Base-by-base conservation (phyloP, 2,888 invertebrate species). In the Auanema sp. region DNA sequence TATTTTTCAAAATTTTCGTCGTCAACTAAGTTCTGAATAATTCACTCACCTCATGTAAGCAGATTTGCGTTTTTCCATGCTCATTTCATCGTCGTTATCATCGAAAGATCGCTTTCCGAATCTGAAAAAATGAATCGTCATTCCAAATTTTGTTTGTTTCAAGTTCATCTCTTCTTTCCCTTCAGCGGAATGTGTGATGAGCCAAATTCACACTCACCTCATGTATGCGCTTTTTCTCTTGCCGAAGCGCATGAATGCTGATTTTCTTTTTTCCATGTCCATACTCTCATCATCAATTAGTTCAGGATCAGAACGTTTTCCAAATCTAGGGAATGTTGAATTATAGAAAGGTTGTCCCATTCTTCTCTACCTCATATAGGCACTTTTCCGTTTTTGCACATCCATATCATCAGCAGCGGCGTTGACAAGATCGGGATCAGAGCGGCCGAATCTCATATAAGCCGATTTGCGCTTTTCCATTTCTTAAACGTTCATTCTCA, bases 371-470 rank as follows among this genome's bases (percentile, higher is more conserved):
- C 62, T 66, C 71, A 72, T 72, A 63, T 72, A 72, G n/a, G 73
- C 73, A 40, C 67, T 67, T 63, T 76, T 76, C 47, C 76, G 58
- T 64, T 76, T 76, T 33, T 33, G 33, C 8, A 33, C 33, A 59
- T 76, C 72, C 73, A 71, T 72, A 24, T 65, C 59, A 21, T 60
- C 33, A 21, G 43, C 59, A 25, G 40, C 51, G 8, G n/a, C 44
- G 14, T 53, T 12, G 11, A 40, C 65, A 60, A 68, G 65, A 58
- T 66, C 66, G 12, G 66, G 68, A 60, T 76, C 76, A 0, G 72
- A 72, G 49, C 77, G 71, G 41, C 77, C 78, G 67, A 76, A 77
- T 59, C 78, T 65, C 77, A 78, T 77, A 64, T 78, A 78, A 0
- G 78, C 78, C 42, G 72, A 72, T 61, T 78, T 78, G 23, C 78